A percentile compares a stretch with the other conserved stretches of the same genome.
These are phyloP conservation scores for Dichetophora obliterata DNA, from an alignment of 2,888 invertebrate genomes.

Conservation along the genomic window DNA sequence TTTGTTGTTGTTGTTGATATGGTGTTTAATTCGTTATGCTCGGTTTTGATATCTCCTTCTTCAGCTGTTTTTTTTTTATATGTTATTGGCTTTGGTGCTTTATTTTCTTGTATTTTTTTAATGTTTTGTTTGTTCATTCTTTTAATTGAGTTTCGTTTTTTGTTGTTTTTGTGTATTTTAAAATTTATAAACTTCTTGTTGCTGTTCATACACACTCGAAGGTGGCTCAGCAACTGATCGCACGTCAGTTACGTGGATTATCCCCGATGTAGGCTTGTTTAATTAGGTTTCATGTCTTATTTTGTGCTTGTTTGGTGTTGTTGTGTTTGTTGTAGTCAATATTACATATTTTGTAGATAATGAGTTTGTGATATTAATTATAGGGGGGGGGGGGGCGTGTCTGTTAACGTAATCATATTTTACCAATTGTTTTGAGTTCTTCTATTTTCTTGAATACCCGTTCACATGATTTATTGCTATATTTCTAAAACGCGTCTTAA, in stretches of 20 bases:
- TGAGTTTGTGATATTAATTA: slow-evolving; percentile 16
- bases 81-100: not conserved
- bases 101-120: not conserved
- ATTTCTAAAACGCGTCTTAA: no score
- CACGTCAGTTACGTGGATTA: slow-evolving; percentile 4
- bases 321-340: not conserved
- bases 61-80: not conserved
- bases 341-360: not conserved
- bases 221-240: not conserved
- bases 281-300: slow-evolving; percentile 29
- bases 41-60: slow-evolving; percentile 4
- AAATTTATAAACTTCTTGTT: not conserved
- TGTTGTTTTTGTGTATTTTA: not conserved
- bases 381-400: not conserved
- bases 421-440: not conserved
- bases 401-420: not conserved
- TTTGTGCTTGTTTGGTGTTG: not conserved
- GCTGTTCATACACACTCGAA: not conserved
- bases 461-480: not conserved
- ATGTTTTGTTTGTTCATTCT: not conserved
- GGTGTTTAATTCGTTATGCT: slow-evolving; percentile 2
- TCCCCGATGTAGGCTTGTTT: slow-evolving; percentile 12
- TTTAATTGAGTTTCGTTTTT: slow-evolving; percentile 28
- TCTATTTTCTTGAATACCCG: not conserved
- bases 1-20: slow-evolving; percentile 30